Evolutionary conservation across 2,888 invertebrate species (phyloP).

Genomic region (Halictus quadricinctus): DNA sequence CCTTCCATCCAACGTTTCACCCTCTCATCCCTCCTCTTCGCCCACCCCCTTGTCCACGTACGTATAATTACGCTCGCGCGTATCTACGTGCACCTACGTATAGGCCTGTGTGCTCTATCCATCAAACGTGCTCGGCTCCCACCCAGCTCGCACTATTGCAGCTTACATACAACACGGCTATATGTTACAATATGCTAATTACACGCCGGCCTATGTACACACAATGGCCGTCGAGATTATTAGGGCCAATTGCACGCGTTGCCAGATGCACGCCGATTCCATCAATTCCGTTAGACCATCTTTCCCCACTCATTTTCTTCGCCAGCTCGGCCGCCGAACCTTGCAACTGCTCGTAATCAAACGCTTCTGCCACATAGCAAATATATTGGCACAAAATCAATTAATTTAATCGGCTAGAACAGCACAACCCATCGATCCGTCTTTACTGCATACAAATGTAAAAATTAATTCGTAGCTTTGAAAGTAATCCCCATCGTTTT

Average conservation of each 20-base stretch:
- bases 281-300: neutral
- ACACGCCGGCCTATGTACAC: constrained; percentile 12
- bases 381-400: no score
- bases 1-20: neutral
- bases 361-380: neutral
- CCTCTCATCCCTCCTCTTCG: neutral
- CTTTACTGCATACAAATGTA: no score
- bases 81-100: constrained; percentile 46
- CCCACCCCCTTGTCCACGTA: constrained; percentile 47
- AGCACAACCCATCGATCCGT: no score
- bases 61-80: constrained; percentile 70
- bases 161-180: neutral
- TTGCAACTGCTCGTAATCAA: neutral
- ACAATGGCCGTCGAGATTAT: constrained; percentile 9
- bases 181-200: neutral
- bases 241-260: neutral
- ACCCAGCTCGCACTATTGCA: constrained; percentile 18
- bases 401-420: no score
- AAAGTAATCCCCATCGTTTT: no score
- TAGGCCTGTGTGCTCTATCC: constrained; percentile 27
- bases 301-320: neutral
- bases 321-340: neutral
- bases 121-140: constrained; percentile 43
- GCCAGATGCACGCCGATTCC: neutral
- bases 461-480: no score